Evolutionary conservation across 2,113 vertebrate species (phyloP).

Genomic region (Gracilinanus agilis): DNA sequence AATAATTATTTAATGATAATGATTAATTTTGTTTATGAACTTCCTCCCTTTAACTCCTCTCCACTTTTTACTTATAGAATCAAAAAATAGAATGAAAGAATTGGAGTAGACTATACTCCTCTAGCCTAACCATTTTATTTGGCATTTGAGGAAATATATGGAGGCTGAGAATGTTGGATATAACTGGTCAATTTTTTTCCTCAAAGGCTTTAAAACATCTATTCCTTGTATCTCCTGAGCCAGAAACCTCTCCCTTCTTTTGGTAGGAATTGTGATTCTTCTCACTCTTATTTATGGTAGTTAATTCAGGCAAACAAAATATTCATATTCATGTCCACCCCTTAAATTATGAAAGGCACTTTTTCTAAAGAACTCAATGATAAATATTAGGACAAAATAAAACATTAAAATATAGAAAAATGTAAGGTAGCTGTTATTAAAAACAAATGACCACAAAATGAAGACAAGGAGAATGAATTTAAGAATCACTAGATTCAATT

Average conservation of each 20-base stretch:
- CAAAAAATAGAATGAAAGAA: constrained; percentile 5
- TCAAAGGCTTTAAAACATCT: background rate
- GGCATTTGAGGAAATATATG: background rate
- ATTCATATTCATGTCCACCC: background rate
- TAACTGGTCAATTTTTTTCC: background rate
- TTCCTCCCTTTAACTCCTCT: background rate
- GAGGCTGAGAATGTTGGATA: background rate
- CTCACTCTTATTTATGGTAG: background rate
- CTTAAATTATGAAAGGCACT: background rate
- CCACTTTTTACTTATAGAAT: constrained; percentile 6
- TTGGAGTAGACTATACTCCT: background rate
- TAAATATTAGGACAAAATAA: background rate
- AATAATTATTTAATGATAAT: background rate
- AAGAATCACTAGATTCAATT: background rate
- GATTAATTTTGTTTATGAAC: background rate
- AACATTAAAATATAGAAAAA: background rate
- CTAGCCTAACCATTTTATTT: background rate
- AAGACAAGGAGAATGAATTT: background rate
- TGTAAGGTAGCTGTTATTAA: background rate
- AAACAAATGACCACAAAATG: background rate
- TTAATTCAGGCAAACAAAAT: background rate
- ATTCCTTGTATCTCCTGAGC: background rate
- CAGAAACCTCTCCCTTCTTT: background rate
- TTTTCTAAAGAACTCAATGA: background rate
- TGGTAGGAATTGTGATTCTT: background rate